Percentiles rank a stretch among this genome's conserved stretches.
phyloP scores from a whole-genome alignment of 2,113 vertebrate species.

The Sardina pilchardus region DNA sequence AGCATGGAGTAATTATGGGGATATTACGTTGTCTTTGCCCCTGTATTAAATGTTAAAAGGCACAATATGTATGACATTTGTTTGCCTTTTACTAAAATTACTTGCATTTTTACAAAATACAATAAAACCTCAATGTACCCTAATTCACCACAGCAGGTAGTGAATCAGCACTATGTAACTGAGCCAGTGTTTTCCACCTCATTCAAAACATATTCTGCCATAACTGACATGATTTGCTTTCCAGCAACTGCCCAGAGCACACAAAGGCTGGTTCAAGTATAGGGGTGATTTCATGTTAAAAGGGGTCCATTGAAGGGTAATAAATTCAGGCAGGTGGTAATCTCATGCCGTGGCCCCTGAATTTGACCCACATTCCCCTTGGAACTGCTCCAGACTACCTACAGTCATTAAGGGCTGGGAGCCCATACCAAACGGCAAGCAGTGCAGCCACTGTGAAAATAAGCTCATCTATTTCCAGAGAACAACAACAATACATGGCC shows the following conservation, averaged over 20 bases:
- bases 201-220: not conserved
- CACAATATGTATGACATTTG: not conserved
- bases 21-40: not conserved
- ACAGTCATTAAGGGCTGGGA: not conserved
- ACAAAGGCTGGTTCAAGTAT: not conserved
- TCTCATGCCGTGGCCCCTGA: not conserved
- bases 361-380: slow-evolving; percentile 37
- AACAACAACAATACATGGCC: slow-evolving; percentile 15
- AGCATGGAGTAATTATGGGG: not conserved
- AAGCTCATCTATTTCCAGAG: slow-evolving; percentile 38
- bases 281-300: not conserved
- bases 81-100: not conserved
- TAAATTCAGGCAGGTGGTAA: not conserved
- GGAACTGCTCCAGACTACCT: slow-evolving; percentile 15
- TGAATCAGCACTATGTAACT: not conserved
- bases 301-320: not conserved
- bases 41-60: not conserved
- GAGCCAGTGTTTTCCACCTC: not conserved
- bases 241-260: not conserved
- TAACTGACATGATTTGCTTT: not conserved
- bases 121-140: not conserved
- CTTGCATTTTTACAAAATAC: not conserved
- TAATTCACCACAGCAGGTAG: not conserved
- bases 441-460: slow-evolving; percentile 29
- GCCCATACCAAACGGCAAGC: slow-evolving; percentile 23